Evolutionary conservation across 2,113 vertebrate genomes (phyloP).

Genomic region (Myrmecobius fasciatus): DNA sequence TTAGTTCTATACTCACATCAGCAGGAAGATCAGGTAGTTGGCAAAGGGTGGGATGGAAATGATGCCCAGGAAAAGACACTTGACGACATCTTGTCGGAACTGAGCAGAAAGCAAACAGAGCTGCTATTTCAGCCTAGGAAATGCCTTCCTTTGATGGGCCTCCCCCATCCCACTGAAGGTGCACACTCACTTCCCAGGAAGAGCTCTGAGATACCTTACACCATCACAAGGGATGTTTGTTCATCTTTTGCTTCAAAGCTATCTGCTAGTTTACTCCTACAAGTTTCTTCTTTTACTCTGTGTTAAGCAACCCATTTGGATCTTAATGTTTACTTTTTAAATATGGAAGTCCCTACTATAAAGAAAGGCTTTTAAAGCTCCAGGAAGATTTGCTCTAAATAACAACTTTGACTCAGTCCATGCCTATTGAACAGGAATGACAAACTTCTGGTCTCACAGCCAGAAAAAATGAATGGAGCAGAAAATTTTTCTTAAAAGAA

Average conservation of each 20-base stretch:
- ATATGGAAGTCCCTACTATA: background rate
- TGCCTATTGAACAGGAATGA: background rate
- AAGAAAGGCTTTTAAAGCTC: constrained; percentile 23
- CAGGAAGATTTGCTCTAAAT: background rate
- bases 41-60: constrained; percentile 94
- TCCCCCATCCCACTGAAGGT: constrained; percentile 33
- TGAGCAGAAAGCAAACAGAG: constrained; percentile 74
- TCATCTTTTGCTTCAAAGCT: constrained; percentile 18
- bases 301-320: constrained; percentile 13
- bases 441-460: background rate
- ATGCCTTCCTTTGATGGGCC: background rate
- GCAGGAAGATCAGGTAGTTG: constrained; percentile 94
- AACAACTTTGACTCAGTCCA: constrained; percentile 14
- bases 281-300: background rate
- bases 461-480: background rate
- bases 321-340: constrained; percentile 28
- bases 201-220: constrained; percentile 17
- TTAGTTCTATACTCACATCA: constrained; percentile 91
- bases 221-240: background rate
- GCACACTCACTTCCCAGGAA: background rate
- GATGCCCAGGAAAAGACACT: constrained; percentile 90
- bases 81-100: constrained; percentile 92
- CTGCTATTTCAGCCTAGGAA: constrained; percentile 48
- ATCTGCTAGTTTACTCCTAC: constrained; percentile 6
- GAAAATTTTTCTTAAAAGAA: background rate